Conservation (phyloP, 2,113 vertebrate genomes). For the Rana temporaria region DNA sequence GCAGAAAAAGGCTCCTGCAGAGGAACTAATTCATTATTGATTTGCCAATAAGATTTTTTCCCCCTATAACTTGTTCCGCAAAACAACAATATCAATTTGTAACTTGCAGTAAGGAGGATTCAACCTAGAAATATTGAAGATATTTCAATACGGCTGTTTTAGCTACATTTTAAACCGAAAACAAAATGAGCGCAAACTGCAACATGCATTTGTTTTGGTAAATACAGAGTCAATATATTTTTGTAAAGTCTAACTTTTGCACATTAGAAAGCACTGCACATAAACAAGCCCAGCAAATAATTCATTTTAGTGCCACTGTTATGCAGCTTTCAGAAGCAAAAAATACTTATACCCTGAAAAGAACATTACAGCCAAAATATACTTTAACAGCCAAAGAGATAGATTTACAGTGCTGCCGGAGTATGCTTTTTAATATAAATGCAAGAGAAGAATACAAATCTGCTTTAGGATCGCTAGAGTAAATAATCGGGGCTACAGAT, state of each 20-base stretch:
- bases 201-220: constrained; percentile 35
- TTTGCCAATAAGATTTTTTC: constrained; percentile 55
- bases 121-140: constrained; percentile 46
- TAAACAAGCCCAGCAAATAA: background rate
- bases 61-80: constrained; percentile 33
- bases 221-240: constrained; percentile 38
- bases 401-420: constrained; percentile 8
- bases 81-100: constrained; percentile 51
- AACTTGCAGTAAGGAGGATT: constrained; percentile 44
- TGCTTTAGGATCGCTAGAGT: no score
- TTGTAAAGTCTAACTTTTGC: constrained; percentile 16
- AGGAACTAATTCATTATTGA: constrained; percentile 58
- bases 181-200: constrained; percentile 35
- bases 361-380: constrained; percentile 19
- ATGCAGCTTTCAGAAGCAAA: constrained; percentile 9
- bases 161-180: constrained; percentile 37
- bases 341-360: background rate
- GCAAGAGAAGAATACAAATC: no score
- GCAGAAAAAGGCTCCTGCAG: constrained; percentile 35
- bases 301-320: constrained; percentile 2
- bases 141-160: constrained; percentile 32
- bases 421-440: background rate
- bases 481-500: no score
- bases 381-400: constrained; percentile 9
- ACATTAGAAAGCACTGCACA: background rate